These are phyloP conservation scores for Lasioglossum lativentre DNA, from an alignment of 2,888 invertebrate species.

Conservation along the genomic window DNA sequence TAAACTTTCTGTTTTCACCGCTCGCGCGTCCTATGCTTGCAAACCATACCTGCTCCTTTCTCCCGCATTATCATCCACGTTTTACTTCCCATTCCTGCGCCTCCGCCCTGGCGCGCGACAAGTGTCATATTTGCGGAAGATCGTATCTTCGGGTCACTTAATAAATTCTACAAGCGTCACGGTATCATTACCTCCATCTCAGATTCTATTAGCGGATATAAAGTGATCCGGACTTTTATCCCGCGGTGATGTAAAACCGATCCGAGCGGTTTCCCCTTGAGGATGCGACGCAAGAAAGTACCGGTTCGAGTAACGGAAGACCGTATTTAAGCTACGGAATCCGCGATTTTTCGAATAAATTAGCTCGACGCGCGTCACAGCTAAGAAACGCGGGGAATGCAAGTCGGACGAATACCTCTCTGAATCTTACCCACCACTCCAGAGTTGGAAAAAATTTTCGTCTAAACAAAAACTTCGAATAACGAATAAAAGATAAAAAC, in stretches of 20 bases:
- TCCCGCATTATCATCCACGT: slow-evolving; percentile 47
- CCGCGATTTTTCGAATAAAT: not conserved
- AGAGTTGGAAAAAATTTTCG: too few species aligned
- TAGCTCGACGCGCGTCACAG: not conserved
- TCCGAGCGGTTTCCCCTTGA: not conserved
- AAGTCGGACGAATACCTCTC: not conserved
- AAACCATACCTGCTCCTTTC: slow-evolving; percentile 26
- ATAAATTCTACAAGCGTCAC: slow-evolving; percentile 30
- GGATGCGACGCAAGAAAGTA: not conserved
- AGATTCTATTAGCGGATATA: not conserved
- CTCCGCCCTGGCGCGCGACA: slow-evolving; percentile 26
- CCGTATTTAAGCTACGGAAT: not conserved
- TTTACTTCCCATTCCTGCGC: slow-evolving; percentile 25
- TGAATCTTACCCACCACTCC: not conserved
- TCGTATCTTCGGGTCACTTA: slow-evolving; percentile 39
- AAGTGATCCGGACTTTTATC: not conserved
- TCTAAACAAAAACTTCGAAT: too few species aligned
- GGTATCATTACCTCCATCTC: not conserved
- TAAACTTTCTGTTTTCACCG: slow-evolving; percentile 62
- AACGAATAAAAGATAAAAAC: too few species aligned
- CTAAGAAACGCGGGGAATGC: not conserved
- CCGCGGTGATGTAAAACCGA: slow-evolving; percentile 11
- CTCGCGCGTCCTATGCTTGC: slow-evolving; percentile 21
- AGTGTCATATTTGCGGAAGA: slow-evolving; percentile 49
- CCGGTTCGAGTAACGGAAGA: not conserved